Evolutionary conservation across 2,113 vertebrate genomes (phyloP), one percentile per base, ranked within the genome.

Genomic region (Myotis brandtii): DNA sequence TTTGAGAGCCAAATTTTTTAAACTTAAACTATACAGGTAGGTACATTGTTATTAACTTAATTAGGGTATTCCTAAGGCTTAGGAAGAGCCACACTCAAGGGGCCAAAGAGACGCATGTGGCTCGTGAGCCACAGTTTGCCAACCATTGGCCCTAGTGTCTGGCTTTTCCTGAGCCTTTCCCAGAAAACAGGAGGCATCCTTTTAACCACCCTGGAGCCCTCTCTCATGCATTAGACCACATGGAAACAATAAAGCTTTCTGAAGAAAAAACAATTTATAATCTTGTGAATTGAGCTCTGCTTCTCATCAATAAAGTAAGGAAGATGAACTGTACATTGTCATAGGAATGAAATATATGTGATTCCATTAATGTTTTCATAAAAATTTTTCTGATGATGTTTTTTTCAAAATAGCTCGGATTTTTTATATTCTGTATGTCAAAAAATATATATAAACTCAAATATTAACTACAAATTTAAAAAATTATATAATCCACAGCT

Each of bases 401-500:
- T 54, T 62, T 62, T 86, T 92, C 37, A 94, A 73, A 89, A 50
- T 90, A 89, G 11, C 62, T 93, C 6, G 4, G 32, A 77, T 79
- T 86, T 87, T 73, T 72, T 37, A 62, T 62, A 27, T 27, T 62
- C 59, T 11, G 23, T 27, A 62, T 70, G 16, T 9, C 48, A 92
- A 95, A 81, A 93, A 73, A 66, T 76, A 52, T 37, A 34, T 37
- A 40, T 37, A 77, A 27, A 69, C 16, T 79, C 23, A 82, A 40
- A 82, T 93, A 87, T 13, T 66, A 93, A 93, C 54, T 10, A 62
- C 4, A 92, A 73, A 92, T 82, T 90, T 84, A 64, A 50, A 9
- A 85, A 93, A 52, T 76, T 91, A 84, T 1, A n/a, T 62, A 76
- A 80, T 40, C 16, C 10, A 62, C 13, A 83, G 27, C 30, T 40